Evolutionary conservation across 2,888 invertebrate genomes (phyloP).

Genomic region (Scaptodrosophila latifasciaeformis): DNA sequence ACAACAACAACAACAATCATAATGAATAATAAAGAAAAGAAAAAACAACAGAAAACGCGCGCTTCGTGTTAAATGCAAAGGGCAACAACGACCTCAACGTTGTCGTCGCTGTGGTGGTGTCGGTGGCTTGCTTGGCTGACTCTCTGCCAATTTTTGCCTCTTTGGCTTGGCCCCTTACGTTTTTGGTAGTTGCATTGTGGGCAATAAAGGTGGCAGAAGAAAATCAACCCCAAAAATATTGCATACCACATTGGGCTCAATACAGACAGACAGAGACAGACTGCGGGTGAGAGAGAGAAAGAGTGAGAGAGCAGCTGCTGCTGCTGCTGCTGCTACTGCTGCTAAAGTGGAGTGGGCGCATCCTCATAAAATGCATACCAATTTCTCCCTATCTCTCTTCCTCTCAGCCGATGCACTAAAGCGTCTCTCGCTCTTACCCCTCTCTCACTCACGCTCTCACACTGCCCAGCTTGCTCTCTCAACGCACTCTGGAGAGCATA

Average conservation of each 20-base stretch:
- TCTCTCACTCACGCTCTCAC: slow-evolving; percentile 18
- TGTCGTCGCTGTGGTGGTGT: slow-evolving; percentile 45
- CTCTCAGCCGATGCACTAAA: no score
- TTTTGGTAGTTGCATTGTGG: no score
- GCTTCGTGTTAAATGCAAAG: slow-evolving; percentile 48
- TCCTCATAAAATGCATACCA: slow-evolving; percentile 39
- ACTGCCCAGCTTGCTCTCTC: slow-evolving; percentile 35
- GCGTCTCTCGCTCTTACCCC: not conserved
- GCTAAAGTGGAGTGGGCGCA: slow-evolving; percentile 4
- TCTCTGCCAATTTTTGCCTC: no score
- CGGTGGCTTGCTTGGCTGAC: slow-evolving; percentile 34
- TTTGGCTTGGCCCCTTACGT: no score
- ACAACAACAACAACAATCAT: slow-evolving; percentile 13
- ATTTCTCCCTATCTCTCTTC: slow-evolving; percentile 36
- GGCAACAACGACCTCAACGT: slow-evolving; percentile 49
- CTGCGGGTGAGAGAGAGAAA: not conserved
- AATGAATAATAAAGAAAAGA: no score
- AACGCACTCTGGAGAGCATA: slow-evolving; percentile 26
- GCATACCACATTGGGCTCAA: slow-evolving; percentile 17
- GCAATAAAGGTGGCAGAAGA: no score
- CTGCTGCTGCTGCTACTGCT: slow-evolving; percentile 17
- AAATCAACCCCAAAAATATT: slow-evolving; percentile 51
- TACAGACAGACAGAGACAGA: not conserved
- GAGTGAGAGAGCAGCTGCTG: slow-evolving; percentile 5
- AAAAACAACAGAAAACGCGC: slow-evolving; percentile 29